A percentile compares a stretch with the other conserved stretches of the same genome.
These are phyloP conservation scores for Meriones unguiculatus DNA, from an alignment of 2,113 vertebrate genomes.

Conservation along the genomic window DNA sequence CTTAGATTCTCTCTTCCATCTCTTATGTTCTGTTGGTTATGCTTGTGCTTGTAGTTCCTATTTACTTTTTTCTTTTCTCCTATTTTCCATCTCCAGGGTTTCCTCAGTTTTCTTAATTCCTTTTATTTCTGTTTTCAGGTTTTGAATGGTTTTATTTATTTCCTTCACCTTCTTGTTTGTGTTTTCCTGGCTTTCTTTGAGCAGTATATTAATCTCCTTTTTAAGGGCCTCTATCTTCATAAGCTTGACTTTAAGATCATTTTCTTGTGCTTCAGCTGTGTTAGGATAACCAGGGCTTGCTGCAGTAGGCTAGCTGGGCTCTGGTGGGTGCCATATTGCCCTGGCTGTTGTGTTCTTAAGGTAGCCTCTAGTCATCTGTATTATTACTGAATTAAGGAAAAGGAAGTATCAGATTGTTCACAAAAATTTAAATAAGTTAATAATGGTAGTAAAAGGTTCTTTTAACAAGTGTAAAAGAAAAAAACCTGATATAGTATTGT, in stretches of 20 bases:
- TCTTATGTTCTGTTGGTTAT: not conserved
- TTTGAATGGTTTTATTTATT: not conserved
- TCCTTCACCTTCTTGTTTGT: not conserved
- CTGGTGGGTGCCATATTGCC: too few species aligned
- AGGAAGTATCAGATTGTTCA: not conserved
- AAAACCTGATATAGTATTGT: conserved; percentile 29
- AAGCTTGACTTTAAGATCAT: too few species aligned
- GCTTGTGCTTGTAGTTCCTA: not conserved
- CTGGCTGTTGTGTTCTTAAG: too few species aligned
- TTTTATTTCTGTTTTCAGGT: not conserved
- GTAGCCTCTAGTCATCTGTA: not conserved
- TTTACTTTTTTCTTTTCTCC: not conserved
- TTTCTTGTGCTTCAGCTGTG: too few species aligned
- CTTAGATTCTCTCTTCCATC: not conserved
- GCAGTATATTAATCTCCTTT: not conserved
- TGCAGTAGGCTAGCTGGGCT: too few species aligned
- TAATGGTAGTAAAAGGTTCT: not conserved
- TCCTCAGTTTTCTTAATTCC: not conserved
- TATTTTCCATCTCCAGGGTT: not conserved
- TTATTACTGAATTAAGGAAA: not conserved
- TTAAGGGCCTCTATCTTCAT: not conserved
- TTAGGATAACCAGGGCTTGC: too few species aligned
- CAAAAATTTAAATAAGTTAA: not conserved
- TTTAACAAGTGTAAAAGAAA: conserved; percentile 35
- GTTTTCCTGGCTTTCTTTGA: not conserved